phyloP scores from a whole-genome alignment of 2,888 invertebrate genomes.

The Lasioglossum lativentre region DNA sequence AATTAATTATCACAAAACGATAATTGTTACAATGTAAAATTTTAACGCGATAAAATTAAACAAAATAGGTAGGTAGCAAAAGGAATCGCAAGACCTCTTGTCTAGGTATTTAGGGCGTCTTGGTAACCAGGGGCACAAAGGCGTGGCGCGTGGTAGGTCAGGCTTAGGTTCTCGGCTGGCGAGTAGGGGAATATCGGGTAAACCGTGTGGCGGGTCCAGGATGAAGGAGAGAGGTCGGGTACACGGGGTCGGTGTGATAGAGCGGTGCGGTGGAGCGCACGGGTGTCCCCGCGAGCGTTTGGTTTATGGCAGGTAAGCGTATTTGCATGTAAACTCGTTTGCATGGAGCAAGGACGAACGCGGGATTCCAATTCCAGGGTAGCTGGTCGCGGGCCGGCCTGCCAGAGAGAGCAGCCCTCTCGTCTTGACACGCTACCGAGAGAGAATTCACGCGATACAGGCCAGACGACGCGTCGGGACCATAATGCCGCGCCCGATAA shows the following conservation, averaged over 20 bases:
- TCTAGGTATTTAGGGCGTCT: not conserved
- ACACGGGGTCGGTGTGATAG: constrained; percentile 27
- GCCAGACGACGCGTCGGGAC: constrained; percentile 33
- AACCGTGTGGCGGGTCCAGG: not conserved
- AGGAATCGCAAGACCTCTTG: not conserved
- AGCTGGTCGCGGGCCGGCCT: constrained; percentile 34
- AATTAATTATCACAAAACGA: no score
- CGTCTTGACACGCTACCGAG: constrained; percentile 50
- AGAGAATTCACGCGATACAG: constrained; percentile 50
- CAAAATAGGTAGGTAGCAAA: no score
- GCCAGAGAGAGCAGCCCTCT: constrained; percentile 11
- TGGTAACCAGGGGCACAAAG: not conserved
- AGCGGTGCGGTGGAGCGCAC: constrained; percentile 41
- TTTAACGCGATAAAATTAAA: no score
- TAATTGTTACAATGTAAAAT: no score
- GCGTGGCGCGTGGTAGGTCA: not conserved
- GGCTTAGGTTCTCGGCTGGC: not conserved
- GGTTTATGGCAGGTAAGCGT: constrained; percentile 69
- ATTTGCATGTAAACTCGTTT: constrained; percentile 74
- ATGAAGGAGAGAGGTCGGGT: constrained; percentile 1
- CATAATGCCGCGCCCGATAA: constrained; percentile 48
- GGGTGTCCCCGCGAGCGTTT: constrained; percentile 50
- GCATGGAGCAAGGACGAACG: constrained; percentile 59
- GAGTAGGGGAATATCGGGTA: not conserved
- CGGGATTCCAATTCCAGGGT: constrained; percentile 65